Base-by-base conservation (phyloP, 2,797 vertebrate genomes). In the Bryconaethiops microstoma region DNA sequence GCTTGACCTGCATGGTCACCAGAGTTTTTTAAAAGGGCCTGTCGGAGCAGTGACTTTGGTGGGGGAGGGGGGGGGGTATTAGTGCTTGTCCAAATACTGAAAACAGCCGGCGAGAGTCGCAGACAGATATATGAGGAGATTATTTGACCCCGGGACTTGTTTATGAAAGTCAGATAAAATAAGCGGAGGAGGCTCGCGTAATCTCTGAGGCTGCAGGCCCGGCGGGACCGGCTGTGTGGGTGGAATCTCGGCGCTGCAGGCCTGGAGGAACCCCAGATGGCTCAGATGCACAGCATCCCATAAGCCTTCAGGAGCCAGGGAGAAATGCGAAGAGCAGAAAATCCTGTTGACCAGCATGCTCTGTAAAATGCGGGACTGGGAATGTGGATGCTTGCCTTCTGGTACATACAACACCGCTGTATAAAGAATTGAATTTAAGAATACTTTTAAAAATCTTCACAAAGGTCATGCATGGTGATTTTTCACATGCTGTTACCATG, bases 31-130 rank as follows among this genome's bases (percentile, higher is more conserved):
- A 25, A 78, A 86, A 72, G 69, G 76, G 35, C 50, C 29, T 71
- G 87, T 91, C 87, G 48, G 78, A 90, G 88, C 76, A 29, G 59
- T 71, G 68, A 83, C 76, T 82, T 84, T 83, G 86, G 83, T 85
- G 85, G 87, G 77, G 14, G 10, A 3, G 13, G 5, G 76, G 14
- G 10, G 14, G 13, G 5, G 76, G 79, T 57, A 77, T 77, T 67
- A 82, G 63, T 48, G 72, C 65, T 81, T 82, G 87, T 86, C 83
- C 79, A 85, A 87, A 88, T 82, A 88, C 79, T 75, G 68, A 82
- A 84, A 87, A 78, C 86, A 89, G 86, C 73, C 84, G 82, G 84
- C 78, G 76, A 78, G 85, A 87, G 86, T 83, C 81, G 57, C 83
- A 87, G 80, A 77, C 62, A 87, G 80, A 86, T 79, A 88, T 76